Evolutionary conservation across 2,113 vertebrate species (phyloP), one percentile per base, ranked within the genome.

Genomic region (Coracopsis vasa): DNA sequence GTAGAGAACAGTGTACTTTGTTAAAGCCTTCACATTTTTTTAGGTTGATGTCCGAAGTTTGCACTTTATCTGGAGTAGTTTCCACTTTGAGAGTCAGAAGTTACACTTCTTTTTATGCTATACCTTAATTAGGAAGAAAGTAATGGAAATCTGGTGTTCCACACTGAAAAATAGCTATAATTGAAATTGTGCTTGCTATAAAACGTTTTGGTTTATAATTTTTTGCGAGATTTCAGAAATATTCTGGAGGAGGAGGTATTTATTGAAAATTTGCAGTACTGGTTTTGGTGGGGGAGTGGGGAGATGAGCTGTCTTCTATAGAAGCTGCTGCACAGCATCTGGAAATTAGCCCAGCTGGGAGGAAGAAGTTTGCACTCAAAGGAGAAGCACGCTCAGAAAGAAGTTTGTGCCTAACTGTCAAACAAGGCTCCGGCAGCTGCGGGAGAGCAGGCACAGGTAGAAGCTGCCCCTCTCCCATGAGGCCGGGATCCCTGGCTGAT

Each of bases 381-480:
- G 65, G 67, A 65, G 48, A 47, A n/a, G 44, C 31, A 18, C 6
- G 16, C 39, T 84, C 42, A 60, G 45, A 71, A 60, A 20, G 31
- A 60, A 35, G 17, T 53, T 53, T 48, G 64, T 25, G n/a, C 13
- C 41, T 51, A 54, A 23, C 53, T 53, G 56, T 37, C 33, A 48
- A 47, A 58, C 50, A 20, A 11, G 27, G 13, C 25, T 35, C 31
- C 42, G 16, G 33, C 44, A 54, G 48, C 37, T 1, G 1, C 12
- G 7, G 45, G 53, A 7, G 29, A 14, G 39, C 20, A 44, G 37
- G 37, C 16, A 8, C 3, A 2, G 58, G 51, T 1, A 7, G 51
- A 11, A 35, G 9, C 21, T 28, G 31, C 16, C 44, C 29, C 12
- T 7, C 19, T 35, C 15, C 71, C 2, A 0, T 1, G 4, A 74